Evolutionary conservation across 2,797 vertebrate species (phyloP), one percentile per base, ranked within the genome.

Genomic region (Sternotherus odoratus): DNA sequence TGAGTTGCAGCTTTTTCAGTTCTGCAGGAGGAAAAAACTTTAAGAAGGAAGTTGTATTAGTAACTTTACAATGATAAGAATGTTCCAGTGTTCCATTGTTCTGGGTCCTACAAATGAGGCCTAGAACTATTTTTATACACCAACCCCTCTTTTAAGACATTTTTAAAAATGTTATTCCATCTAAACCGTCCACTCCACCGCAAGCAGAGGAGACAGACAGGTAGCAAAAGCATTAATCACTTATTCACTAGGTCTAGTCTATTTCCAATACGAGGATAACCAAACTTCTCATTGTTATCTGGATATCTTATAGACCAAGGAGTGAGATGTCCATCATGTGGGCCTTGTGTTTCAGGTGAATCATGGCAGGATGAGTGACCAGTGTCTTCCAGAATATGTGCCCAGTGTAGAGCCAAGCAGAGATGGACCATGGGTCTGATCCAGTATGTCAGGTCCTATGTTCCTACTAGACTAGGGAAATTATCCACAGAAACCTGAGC

Each of bases 101-200:
- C 43, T 28, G 51, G 30, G 6, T 39, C 53, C 12, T 54, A 39
- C 63, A 46, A 69, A 49, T 46, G 60, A 63, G 24, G 12, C 39
- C 72, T 48, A 8, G 13, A 3, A 57, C 17, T 80, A 33, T 78
- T 89, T 30, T 30, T 74, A 50, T 0, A 0, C 28, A 21, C 12
- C 30, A 46, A 3, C 43, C 92, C 89, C 86, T 90, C 13, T 88
- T 26, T 81, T 66, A 50, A 84, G 90, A 81, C 8, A 66, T n/a
- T 74, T 66, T 51, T 77, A 16, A 49, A 75, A 91, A 11, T 36
- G 3, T n/a, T 5, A 6, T 82, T 90, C 23, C 56, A 50, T 16
- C 11, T 56, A 82, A 79, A 33, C 9, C 80, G 50, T 4, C 77
- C 83, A 36, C 30, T 89, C 13, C 6, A 0, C 12, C 53, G 50